Percentiles rank a stretch among this genome's conserved stretches.
Conservation (phyloP, 1,140 invertebrate genomes). For the Panagrolaimus sp. region DNA sequence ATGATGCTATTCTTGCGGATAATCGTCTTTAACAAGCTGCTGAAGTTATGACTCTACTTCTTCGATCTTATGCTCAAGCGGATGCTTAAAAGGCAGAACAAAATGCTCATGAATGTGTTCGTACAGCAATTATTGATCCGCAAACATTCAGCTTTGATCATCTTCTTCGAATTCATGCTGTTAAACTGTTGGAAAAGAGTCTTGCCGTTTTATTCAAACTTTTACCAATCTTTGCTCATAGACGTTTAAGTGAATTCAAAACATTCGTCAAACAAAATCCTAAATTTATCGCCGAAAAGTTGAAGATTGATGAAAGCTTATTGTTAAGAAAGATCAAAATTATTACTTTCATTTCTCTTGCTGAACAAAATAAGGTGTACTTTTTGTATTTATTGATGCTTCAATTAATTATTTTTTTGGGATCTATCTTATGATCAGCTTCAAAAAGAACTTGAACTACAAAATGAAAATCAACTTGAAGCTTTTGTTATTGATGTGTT, state of each 20-base stretch:
- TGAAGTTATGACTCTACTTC: conserved; percentile 49
- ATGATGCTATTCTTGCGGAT: conserved; percentile 33
- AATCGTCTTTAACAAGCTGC: conserved; percentile 40
- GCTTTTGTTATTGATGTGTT: conserved; percentile 56
- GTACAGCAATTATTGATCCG: conserved; percentile 52
- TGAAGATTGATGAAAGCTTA: conserved; percentile 40
- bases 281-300: conserved; percentile 45
- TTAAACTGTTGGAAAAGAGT: conserved; percentile 44
- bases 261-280: conserved; percentile 47
- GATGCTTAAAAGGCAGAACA: conserved; percentile 45
- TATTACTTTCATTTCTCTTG: conserved; percentile 54
- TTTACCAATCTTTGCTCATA: conserved; percentile 48
- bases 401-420: neutral
- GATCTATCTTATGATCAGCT: neutral
- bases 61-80: conserved; percentile 47
- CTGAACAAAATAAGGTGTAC: conserved; percentile 48
- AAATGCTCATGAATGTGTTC: conserved; percentile 55
- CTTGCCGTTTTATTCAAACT: conserved; percentile 50
- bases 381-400: conserved; percentile 1
- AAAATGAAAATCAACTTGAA: conserved; percentile 46
- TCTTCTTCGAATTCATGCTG: conserved; percentile 48
- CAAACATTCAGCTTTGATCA: conserved; percentile 56
- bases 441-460: conserved; percentile 39
- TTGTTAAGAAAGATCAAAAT: conserved; percentile 56
- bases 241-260: conserved; percentile 46